Evolutionary conservation across 1,140 invertebrate species (phyloP), one percentile per base, ranked within the genome.

Genomic region (Drosophila eugracilis): DNA sequence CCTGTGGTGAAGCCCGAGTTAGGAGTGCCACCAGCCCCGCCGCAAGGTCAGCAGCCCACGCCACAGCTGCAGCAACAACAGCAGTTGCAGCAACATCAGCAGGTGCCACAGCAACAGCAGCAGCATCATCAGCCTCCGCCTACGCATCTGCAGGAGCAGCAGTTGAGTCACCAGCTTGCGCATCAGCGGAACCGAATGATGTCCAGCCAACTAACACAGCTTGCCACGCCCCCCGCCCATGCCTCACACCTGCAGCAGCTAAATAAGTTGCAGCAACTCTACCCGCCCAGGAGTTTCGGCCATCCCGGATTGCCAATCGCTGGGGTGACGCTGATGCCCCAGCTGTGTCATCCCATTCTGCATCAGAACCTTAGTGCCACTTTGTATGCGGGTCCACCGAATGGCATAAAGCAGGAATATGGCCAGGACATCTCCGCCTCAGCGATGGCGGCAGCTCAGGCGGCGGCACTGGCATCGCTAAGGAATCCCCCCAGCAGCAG

Each of bases 331-430:
- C 47, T 91, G 58, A 91, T 91, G 89, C 89, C 89, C 3, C 90
- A 91, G 53, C 78, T 91, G 15, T 91, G 89, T 54, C 89, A 91
- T 71, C 89, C 89, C 15, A 91, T 91, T 14, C 57, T 91, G 62
- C 89, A 91, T 71, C 89, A 91, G 62, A 91, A 91, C 54, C 50
- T 91, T 54, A 81, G 89, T 54, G 89, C 89, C 44, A 67, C 74
- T 5, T 48, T 91, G 14, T 91, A 91, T 19, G 67, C 81, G 21
- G 78, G 74, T 4, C 81, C 81, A 7, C 81, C 89, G 1, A 91
- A 91, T 44, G 89, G 89, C 49, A 91, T 91, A 50, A 91, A 91
- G 50, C 89, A 91, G 66, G 89, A 91, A 55, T 91, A 90, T 45
- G 80, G 85, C 24, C 75, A 90, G 60, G 85, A 90, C 37, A 72